Base-by-base conservation (phyloP, 1,140 invertebrate species). In the Eumaeus atala region DNA sequence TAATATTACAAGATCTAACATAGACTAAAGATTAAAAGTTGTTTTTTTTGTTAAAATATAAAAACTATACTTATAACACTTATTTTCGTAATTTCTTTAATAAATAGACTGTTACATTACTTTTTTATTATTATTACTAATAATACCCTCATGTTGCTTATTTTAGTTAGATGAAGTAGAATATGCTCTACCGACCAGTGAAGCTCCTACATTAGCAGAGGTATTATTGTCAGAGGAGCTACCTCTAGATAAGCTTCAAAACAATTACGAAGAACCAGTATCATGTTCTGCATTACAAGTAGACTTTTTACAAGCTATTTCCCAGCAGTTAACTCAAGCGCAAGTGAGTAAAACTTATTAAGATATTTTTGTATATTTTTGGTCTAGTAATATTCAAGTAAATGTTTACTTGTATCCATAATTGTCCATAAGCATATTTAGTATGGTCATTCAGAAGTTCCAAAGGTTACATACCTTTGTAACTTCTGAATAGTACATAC, bases 161-260 rank as follows among this genome's bases (percentile, higher is more conserved):
- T 74, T 77, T 54, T 61, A 87, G 84, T 66, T 87, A 40, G 84
- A 87, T 75, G 84, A 84, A 68, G 66, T 83, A 16, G 84, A 87
- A 64, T 87, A 87, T 82, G 84, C 81, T 35, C 56, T 87, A 52
- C 84, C 81, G 16, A 59, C 70, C 40, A 84, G 79, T 74, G 79
- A 84, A 51, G 79, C 84, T 12, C 84, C 84, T 21, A 79, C 78
- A 35, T 62, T 87, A 52, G 81, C 77, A 34, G 84, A 87, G 64
- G 69, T 78, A 21, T 64, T 86, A 52, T 78, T 66, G 48, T 62
- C 65, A 34, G 72, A 82, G 40, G 70, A 72, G 18, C 59, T 64
- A 14, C 69, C 63, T 44, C 47, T 58, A 34, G 59, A 72, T 42
- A 58, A 64, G 33, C 50, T 48, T 14, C 14, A 51, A 11, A 72